These are phyloP conservation scores for Gadus macrocephalus DNA, from an alignment of 2,113 vertebrate species.

Conservation along the genomic window DNA sequence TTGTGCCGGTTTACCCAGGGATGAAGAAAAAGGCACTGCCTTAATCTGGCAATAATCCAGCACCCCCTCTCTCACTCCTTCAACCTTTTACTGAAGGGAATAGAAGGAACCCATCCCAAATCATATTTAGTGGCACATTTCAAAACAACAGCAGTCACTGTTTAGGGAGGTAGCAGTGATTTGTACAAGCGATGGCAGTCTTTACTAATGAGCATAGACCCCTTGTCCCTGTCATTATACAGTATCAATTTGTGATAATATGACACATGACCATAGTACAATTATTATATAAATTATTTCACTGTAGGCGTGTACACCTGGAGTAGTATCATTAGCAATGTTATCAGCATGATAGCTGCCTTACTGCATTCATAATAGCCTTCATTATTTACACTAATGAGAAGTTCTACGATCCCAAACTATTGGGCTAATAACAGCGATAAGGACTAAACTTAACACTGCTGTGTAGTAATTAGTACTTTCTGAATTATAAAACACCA, in stretches of 20 bases:
- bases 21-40: slow-evolving; percentile 73
- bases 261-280: too few species aligned
- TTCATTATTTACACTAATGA: slow-evolving; percentile 6
- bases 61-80: not conserved
- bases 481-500: too few species aligned
- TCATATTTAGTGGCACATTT: slow-evolving; percentile 40
- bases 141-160: slow-evolving; percentile 1
- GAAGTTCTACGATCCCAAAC: slow-evolving; percentile 4
- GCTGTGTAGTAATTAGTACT: too few species aligned
- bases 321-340: not conserved
- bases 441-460: slow-evolving; percentile 1
- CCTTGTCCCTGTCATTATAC: too few species aligned
- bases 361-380: not conserved
- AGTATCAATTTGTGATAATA: too few species aligned
- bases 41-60: slow-evolving; percentile 77
- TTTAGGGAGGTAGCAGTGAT: too few species aligned
- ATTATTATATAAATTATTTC: too few species aligned
- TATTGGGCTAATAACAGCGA: not conserved
- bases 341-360: slow-evolving; percentile 5
- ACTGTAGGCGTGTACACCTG: too few species aligned
- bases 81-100: slow-evolving; percentile 59
- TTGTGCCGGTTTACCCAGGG: slow-evolving; percentile 57
- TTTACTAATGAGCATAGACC: too few species aligned
- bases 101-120: slow-evolving; percentile 51
- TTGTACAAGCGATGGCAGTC: too few species aligned